Evolutionary conservation across 2,888 invertebrate species (phyloP).

Genomic region (Lydus trimaculatus): DNA sequence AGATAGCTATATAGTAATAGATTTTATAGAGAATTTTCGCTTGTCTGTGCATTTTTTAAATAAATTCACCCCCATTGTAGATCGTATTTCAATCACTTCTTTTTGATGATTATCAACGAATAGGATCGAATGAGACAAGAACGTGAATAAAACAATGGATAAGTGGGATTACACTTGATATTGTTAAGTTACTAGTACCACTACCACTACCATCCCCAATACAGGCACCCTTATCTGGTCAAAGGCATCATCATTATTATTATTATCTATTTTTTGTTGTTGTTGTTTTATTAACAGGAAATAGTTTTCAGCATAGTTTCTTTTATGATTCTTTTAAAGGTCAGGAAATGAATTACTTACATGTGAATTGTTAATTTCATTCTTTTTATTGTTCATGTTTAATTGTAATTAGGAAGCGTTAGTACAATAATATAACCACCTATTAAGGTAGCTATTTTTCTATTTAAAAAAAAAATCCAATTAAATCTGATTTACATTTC

Average conservation of each 20-base stretch:
- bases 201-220: slow-evolving; percentile 34
- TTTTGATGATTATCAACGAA: slow-evolving; percentile 45
- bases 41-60: slow-evolving; percentile 39
- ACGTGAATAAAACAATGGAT: slow-evolving; percentile 54
- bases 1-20: neutral
- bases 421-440: slow-evolving; percentile 34
- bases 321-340: slow-evolving; percentile 17
- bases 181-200: neutral
- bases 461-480: slow-evolving; percentile 35
- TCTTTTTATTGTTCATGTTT: slow-evolving; percentile 37
- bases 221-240: slow-evolving; percentile 50
- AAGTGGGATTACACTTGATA: slow-evolving; percentile 41
- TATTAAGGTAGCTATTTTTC: slow-evolving; percentile 29
- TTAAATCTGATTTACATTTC: slow-evolving; percentile 43
- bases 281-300: slow-evolving; percentile 36
- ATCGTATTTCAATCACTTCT: slow-evolving; percentile 50
- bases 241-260: slow-evolving; percentile 20
- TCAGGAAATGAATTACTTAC: slow-evolving; percentile 41
- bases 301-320: slow-evolving; percentile 37
- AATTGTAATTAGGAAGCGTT: slow-evolving; percentile 43
- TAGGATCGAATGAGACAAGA: slow-evolving; percentile 52
- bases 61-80: slow-evolving; percentile 51
- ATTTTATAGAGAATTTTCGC: slow-evolving; percentile 24
- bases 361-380: slow-evolving; percentile 43
- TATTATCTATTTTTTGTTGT: slow-evolving; percentile 14